A percentile compares a stretch with the other conserved stretches of the same genome.
phyloP scores from a whole-genome alignment of 2,113 vertebrate species.

The Aramus guarauna region DNA sequence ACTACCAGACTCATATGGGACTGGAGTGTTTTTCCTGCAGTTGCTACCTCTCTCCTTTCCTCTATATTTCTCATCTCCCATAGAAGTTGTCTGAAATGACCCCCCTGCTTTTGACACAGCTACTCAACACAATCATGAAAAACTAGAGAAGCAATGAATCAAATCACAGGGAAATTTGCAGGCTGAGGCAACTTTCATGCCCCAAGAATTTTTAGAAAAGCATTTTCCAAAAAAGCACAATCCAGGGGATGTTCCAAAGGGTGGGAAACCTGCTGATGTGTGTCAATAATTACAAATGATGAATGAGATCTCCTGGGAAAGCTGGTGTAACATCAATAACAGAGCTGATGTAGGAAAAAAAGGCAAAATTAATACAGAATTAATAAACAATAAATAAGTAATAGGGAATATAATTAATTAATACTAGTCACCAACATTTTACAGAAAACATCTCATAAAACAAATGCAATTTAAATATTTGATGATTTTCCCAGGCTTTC shows the following conservation, averaged over 20 bases:
- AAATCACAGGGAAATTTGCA: neutral
- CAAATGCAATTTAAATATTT: conserved; percentile 36
- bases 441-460: neutral
- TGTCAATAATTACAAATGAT: neutral
- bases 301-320: neutral
- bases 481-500: neutral
- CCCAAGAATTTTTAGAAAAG: neutral
- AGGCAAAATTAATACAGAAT: neutral
- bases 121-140: neutral
- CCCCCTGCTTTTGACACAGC: neutral
- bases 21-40: neutral
- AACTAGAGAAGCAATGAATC: neutral
- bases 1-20: neutral
- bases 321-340: neutral
- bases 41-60: neutral
- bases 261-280: neutral
- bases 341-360: neutral
- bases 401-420: neutral
- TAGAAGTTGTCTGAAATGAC: neutral
- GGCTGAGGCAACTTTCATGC: neutral
- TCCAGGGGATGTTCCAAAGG: neutral
- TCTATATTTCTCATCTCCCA: neutral
- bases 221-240: neutral
- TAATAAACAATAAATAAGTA: neutral
- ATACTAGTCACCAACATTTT: neutral